A percentile compares a stretch with the other conserved stretches of the same genome.
Evolutionary conservation across 1,140 invertebrate species (phyloP).

Genomic region (Drosophila pallidifrons): DNA sequence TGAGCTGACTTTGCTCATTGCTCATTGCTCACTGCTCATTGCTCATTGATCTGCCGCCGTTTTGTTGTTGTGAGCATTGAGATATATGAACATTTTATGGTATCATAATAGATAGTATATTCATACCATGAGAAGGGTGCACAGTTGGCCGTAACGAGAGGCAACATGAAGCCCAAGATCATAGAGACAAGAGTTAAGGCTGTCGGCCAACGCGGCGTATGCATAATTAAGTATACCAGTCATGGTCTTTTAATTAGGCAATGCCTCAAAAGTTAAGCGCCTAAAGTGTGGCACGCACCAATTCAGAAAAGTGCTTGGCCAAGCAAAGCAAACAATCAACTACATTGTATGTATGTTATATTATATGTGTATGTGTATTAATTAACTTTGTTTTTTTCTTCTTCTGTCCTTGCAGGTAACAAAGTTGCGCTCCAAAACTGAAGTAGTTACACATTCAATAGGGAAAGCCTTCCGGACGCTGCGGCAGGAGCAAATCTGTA

Average conservation of each 20-base stretch:
- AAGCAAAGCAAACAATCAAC: constrained; percentile 26
- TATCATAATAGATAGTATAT: neutral
- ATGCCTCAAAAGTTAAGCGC: constrained; percentile 5
- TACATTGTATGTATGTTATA: too few relatives aligned
- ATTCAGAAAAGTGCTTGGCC: constrained; percentile 36
- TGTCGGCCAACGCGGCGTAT: constrained; percentile 13
- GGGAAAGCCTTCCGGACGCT: neutral
- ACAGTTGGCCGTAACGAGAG: too few relatives aligned
- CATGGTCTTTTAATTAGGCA: constrained; percentile 6
- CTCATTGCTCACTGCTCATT: too few relatives aligned
- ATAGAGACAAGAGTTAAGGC: neutral
- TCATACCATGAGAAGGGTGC: neutral
- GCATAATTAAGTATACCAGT: constrained; percentile 22
- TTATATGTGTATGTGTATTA: neutral
- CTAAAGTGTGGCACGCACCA: constrained; percentile 36
- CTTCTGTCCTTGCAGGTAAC: constrained; percentile 20
- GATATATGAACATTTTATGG: neutral
- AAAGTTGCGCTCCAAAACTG: neutral
- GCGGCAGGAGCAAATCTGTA: constrained; percentile 22
- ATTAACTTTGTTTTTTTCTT: neutral
- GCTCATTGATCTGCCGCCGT: too few relatives aligned
- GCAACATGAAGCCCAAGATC: neutral
- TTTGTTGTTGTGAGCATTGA: too few relatives aligned
- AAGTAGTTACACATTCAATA: neutral
- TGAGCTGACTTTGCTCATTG: neutral